A percentile compares a stretch with the other conserved stretches of the same genome.
phyloP scores from a whole-genome alignment of 2,113 vertebrate genomes.

The Amblyornis subalaris region DNA sequence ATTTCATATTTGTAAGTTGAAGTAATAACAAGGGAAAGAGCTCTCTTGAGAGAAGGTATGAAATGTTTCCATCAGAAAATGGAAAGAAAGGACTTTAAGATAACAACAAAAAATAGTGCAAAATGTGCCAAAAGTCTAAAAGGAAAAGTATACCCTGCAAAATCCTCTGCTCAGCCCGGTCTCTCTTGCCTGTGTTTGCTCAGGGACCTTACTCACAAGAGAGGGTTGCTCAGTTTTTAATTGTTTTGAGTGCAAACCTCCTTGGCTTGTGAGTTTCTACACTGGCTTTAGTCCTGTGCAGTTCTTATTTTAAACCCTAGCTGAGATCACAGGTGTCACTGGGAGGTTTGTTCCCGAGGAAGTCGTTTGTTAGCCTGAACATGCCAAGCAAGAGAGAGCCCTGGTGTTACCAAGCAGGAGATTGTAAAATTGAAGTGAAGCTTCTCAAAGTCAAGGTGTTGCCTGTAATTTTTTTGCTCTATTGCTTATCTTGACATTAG shows the following conservation, averaged over 20 bases:
- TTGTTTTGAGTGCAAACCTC: neutral
- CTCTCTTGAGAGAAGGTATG: neutral
- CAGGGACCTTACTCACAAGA: neutral
- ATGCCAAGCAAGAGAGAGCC: neutral
- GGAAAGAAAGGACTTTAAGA: neutral
- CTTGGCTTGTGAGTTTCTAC: neutral
- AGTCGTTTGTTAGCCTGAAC: neutral
- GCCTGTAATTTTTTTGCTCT: neutral
- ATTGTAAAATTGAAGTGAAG: neutral
- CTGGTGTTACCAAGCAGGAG: neutral
- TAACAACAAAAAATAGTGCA: neutral
- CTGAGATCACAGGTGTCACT: neutral
- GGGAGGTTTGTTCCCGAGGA: neutral
- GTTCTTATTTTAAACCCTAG: neutral
- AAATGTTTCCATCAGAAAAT: neutral
- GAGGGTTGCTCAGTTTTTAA: neutral
- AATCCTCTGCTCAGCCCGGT: neutral
- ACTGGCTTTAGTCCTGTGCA: neutral
- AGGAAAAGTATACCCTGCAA: neutral
- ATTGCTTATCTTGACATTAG: neutral
- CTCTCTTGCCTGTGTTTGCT: neutral
- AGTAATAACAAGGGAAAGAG: neutral
- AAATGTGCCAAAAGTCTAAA: neutral
- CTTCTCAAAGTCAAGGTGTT: neutral
- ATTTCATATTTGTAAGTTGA: slow-evolving; percentile 22